Evolutionary conservation across 2,888 invertebrate species (phyloP).

Genomic region (Drosophila vallismaia): DNA sequence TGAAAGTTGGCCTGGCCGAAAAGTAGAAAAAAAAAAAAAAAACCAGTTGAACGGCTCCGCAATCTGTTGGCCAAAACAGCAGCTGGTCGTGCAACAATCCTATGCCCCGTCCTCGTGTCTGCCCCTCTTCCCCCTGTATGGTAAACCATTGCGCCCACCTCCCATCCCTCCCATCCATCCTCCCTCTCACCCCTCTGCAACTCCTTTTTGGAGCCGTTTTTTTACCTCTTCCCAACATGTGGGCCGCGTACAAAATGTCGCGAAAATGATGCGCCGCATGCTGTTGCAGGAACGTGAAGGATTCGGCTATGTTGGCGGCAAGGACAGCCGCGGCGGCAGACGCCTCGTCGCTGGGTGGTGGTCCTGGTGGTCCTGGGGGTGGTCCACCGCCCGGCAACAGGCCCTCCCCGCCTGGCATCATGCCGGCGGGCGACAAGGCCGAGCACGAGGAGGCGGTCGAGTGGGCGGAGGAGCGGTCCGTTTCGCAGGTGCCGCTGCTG

Average conservation of each 20-base stretch:
- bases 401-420: conserved; percentile 62
- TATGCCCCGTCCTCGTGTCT: conserved; percentile 3
- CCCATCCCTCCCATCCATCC: too few relatives aligned
- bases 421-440: conserved; percentile 73
- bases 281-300: conserved; percentile 84
- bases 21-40: conserved; percentile 35
- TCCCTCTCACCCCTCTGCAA: not conserved
- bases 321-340: conserved; percentile 75
- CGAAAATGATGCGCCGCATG: conserved; percentile 85
- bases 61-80: conserved; percentile 31
- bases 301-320: conserved; percentile 83
- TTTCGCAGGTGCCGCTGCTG: conserved; percentile 82
- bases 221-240: conserved; percentile 87
- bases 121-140: not conserved
- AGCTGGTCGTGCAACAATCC: conserved; percentile 67
- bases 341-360: conserved; percentile 53
- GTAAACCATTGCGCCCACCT: not conserved
- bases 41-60: conserved; percentile 67
- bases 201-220: not conserved
- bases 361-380: conserved; percentile 12
- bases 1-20: conserved; percentile 71
- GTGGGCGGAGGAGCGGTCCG: conserved; percentile 78
- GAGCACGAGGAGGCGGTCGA: conserved; percentile 66
- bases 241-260: conserved; percentile 88
- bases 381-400: conserved; percentile 16